Evolutionary conservation across 2,797 vertebrate species (phyloP).

Genomic region (Megalops cyprinoides): DNA sequence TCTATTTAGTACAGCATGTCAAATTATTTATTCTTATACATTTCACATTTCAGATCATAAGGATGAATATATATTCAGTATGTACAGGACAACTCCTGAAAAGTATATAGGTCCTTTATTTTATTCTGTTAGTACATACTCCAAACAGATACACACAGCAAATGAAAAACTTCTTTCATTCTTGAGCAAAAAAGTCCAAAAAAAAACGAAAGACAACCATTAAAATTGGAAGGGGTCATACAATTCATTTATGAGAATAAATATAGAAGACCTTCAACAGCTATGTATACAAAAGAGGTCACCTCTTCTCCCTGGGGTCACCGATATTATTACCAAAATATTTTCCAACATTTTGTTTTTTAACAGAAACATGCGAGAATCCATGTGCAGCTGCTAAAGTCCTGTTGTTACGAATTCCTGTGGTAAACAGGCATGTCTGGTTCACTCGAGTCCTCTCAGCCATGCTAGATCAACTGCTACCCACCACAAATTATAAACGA

Average conservation of each 20-base stretch:
- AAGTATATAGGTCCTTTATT: no score
- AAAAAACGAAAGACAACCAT: neutral
- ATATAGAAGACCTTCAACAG: neutral
- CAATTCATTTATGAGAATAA: neutral
- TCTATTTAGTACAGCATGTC: neutral
- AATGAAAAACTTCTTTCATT: neutral
- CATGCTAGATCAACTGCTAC: neutral
- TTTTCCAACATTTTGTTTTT: conserved; percentile 11
- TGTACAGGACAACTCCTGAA: neutral
- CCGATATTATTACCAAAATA: neutral
- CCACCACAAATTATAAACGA: conserved; percentile 2
- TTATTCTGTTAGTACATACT: neutral
- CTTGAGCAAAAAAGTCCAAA: neutral
- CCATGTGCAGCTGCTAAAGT: neutral
- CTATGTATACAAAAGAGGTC: conserved; percentile 13
- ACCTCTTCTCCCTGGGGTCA: neutral
- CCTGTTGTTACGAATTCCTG: neutral
- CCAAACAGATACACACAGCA: neutral
- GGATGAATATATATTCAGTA: neutral
- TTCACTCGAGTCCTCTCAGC: neutral
- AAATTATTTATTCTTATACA: neutral
- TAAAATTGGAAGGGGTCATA: neutral
- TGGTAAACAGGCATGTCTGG: neutral
- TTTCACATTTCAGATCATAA: neutral
- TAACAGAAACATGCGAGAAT: neutral